Base-by-base conservation (phyloP, 2,888 invertebrate species). In the Lasioglossum oenotherae region DNA sequence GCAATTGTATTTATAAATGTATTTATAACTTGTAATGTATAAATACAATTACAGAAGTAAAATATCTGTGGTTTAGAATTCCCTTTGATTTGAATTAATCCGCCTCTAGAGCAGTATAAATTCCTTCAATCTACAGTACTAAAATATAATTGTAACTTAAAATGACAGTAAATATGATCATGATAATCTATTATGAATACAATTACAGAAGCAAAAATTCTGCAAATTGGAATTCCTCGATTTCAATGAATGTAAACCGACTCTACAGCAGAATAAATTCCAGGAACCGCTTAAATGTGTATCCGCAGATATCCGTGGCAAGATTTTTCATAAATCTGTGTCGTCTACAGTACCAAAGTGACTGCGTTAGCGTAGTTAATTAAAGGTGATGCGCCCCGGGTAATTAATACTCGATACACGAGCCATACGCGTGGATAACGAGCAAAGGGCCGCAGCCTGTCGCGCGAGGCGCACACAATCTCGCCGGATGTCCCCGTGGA, bases 351-450 rank as follows among this genome's bases (percentile, higher is more conserved):
- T 16, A 3, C 44, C 72, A 44, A 72, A 72, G 72, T 72, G 27
- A 72, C 72, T 44, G 27, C 49, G 64, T 80, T 60, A 46, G 19
- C 23, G 46, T 49, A 60, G 31, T 74, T 69, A 74, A 67, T 69
- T 67, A 74, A 80, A 78, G 74, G 46, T 49, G 44, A 73, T 71
- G 74, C 81, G 76, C 57, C 85, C 82, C 79, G 85, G 78, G 87
- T 91, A 89, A 92, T 92, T 92, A 92, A 91, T 88, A 88, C 88
- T 85, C 87, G 80, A 41, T 78, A 76, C 85, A 84, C 78, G 88
- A 89, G 87, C 88, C 88, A 76, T 72, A 75, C 76, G 75, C 74
- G 82, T 78, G 80, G 84, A 86, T 83, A 86, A 87, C 83, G 81
- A 84, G 84, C 78, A 78, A 77, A 73, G 80, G 73, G 84, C 87